A percentile compares a stretch with the other conserved stretches of the same genome.
phyloP scores from a whole-genome alignment of 2,113 vertebrate species.

The Leptodactylus fuscus region DNA sequence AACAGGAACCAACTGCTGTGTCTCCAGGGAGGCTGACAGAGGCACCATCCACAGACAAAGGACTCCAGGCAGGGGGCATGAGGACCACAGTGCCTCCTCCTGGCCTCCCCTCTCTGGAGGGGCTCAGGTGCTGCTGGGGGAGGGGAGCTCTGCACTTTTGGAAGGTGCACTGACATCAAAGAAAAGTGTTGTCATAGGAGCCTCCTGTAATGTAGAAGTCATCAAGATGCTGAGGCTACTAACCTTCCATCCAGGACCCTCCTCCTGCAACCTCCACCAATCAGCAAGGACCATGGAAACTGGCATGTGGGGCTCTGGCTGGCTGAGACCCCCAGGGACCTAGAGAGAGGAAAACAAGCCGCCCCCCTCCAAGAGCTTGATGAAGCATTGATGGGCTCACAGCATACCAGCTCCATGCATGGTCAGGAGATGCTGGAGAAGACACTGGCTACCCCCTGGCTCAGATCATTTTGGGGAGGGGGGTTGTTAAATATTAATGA shows the following conservation, averaged over 20 bases:
- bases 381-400: too few species aligned
- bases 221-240: background rate
- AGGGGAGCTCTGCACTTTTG: background rate
- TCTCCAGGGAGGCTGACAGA: conserved; percentile 52
- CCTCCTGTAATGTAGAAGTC: conserved; percentile 2
- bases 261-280: conserved; percentile 27
- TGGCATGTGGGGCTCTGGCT: conserved; percentile 44
- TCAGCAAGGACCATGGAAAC: background rate
- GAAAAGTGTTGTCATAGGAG: background rate
- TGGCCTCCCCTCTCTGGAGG: too few species aligned
- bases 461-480: background rate
- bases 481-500: background rate
- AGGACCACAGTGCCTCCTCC: too few species aligned
- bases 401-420: background rate
- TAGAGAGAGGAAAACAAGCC: conserved; percentile 44
- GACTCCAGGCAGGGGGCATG: conserved; percentile 5
- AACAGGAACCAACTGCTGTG: too few species aligned
- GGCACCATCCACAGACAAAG: conserved; percentile 25
- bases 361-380: too few species aligned
- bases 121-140: background rate
- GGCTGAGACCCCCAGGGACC: conserved; percentile 47
- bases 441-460: too few species aligned
- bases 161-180: conserved; percentile 8
- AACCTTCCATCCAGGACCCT: conserved; percentile 4
- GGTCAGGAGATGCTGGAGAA: too few species aligned